phyloP scores from a whole-genome alignment of 1,140 invertebrate genomes.

The Orchesella cincta region DNA sequence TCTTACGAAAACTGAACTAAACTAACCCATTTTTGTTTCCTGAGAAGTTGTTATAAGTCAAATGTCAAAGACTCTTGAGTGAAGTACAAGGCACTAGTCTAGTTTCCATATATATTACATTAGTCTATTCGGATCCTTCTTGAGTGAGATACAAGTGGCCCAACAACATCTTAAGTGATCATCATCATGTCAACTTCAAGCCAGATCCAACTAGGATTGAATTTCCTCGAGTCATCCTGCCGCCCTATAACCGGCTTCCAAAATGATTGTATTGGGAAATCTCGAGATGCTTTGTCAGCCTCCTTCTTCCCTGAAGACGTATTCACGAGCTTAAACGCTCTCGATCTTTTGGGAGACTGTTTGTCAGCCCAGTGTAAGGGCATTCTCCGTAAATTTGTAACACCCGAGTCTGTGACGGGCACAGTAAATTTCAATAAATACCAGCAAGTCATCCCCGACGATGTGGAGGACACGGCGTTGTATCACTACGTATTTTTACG shows the following conservation, averaged over 20 bases:
- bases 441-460: slow-evolving; percentile 21
- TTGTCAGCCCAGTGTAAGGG: not conserved
- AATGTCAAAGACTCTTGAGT: no score
- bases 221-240: not conserved
- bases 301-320: not conserved
- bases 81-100: no score
- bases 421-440: slow-evolving; percentile 33
- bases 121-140: no score
- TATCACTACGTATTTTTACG: slow-evolving; percentile 6
- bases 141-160: no score
- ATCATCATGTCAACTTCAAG: no score
- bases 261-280: slow-evolving; percentile 18
- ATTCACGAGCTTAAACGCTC: not conserved
- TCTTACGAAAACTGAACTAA: no score
- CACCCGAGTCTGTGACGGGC: not conserved
- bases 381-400: not conserved
- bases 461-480: slow-evolving; percentile 25
- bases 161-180: no score
- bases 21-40: no score
- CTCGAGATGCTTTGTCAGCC: not conserved
- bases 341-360: slow-evolving; percentile 9
- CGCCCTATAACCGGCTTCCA: slow-evolving; percentile 14
- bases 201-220: not conserved
- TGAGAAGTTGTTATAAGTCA: no score
- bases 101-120: no score